Evolutionary conservation across 2,113 vertebrate species (phyloP).

Genomic region (Tragelaphus strepsiceros): DNA sequence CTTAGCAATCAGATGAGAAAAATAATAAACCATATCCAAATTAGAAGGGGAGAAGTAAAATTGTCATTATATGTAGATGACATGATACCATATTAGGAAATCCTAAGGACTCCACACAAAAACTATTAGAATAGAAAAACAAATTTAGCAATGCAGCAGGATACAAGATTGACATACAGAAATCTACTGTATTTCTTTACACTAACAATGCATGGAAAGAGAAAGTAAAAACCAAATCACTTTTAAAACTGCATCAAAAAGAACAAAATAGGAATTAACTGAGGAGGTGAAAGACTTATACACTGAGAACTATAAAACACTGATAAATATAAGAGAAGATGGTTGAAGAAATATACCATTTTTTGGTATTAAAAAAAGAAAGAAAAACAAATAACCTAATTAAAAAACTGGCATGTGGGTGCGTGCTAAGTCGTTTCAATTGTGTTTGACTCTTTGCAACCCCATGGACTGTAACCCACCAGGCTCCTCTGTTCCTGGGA

Average conservation of each 20-base stretch:
- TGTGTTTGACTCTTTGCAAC: neutral
- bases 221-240: neutral
- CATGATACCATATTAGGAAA: neutral
- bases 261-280: neutral
- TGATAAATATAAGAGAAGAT: neutral
- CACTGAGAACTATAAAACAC: neutral
- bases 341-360: neutral
- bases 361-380: neutral
- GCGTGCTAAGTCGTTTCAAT: rapidly evolving
- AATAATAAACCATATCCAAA: neutral
- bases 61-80: neutral
- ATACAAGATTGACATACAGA: neutral
- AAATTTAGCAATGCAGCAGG: neutral
- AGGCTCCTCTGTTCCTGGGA: neutral
- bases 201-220: neutral
- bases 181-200: neutral
- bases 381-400: neutral
- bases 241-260: neutral
- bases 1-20: neutral
- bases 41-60: neutral
- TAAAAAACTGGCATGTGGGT: neutral
- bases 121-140: neutral
- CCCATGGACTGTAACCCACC: neutral
- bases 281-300: neutral
- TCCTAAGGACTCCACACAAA: neutral